Conservation (phyloP, 2,113 vertebrate genomes). For the Corapipo altera region DNA sequence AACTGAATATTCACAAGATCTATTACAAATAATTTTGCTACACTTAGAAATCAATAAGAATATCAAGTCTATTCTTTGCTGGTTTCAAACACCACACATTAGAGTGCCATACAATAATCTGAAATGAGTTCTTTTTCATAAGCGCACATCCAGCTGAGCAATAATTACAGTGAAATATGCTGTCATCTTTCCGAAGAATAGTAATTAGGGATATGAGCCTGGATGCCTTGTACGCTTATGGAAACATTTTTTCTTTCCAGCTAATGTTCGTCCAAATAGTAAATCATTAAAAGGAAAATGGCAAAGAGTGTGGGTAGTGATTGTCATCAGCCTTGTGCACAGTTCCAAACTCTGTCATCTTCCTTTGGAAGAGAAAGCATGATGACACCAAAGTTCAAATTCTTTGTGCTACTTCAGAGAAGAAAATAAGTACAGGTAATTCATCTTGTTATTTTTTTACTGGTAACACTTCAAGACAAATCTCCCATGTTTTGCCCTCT, state of each 20-base stretch:
- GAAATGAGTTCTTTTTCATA: slow-evolving; percentile 24
- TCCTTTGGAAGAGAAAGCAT: neutral
- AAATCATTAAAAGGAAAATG: slow-evolving; percentile 51
- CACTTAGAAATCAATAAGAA: neutral
- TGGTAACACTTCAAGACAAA: neutral
- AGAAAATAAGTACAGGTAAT: neutral
- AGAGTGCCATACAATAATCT: neutral
- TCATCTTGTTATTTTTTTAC: neutral
- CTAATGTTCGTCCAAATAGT: slow-evolving; percentile 21
- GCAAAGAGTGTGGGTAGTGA: neutral
- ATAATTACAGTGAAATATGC: slow-evolving; percentile 50
- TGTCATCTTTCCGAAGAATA: slow-evolving; percentile 40
- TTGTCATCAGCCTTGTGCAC: neutral
- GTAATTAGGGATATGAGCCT: slow-evolving; percentile 46
- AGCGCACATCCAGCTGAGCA: slow-evolving; percentile 21
- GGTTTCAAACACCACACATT: neutral
- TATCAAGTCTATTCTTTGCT: neutral
- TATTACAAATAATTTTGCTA: neutral
- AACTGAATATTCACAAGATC: neutral
- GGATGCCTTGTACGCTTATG: slow-evolving; percentile 33
- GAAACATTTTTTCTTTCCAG: slow-evolving; percentile 35
- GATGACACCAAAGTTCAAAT: neutral
- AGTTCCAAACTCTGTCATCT: neutral
- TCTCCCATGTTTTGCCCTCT: neutral
- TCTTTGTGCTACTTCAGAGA: neutral